Conservation (phyloP, 2,113 vertebrate genomes). For the Rhinoptilus africanus region DNA sequence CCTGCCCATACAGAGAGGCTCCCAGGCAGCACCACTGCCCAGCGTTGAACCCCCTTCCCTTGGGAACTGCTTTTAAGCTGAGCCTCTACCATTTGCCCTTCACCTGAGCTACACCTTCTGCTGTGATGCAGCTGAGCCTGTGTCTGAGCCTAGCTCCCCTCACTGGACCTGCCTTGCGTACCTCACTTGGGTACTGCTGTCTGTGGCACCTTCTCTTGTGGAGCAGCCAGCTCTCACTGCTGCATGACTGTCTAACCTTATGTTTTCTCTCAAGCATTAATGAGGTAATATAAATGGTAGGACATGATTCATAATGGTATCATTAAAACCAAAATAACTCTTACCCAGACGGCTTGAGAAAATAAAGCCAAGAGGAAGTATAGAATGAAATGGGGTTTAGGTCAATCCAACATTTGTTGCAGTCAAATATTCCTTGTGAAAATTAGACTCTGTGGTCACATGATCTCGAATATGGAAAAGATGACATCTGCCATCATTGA, state of each 20-base stretch:
- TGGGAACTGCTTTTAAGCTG: not conserved
- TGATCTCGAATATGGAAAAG: not conserved
- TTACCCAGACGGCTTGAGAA: not conserved
- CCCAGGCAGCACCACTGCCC: not conserved
- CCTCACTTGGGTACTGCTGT: not conserved
- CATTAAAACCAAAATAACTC: not conserved
- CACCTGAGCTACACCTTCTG: not conserved
- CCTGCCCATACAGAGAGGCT: not conserved
- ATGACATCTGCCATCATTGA: not conserved
- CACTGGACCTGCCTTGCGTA: not conserved
- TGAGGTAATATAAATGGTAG: not conserved
- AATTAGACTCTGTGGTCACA: not conserved
- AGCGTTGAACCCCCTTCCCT: not conserved
- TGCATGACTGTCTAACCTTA: not conserved
- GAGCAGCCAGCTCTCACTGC: not conserved
- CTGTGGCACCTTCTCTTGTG: accelerated
- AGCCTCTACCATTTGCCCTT: not conserved
- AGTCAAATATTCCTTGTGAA: not conserved
- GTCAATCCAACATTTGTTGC: not conserved
- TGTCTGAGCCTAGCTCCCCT: not conserved
- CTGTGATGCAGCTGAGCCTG: not conserved
- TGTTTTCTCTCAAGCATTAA: not conserved
- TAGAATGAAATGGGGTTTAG: not conserved
- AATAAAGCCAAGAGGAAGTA: not conserved
- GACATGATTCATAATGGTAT: not conserved